phyloP scores from a whole-genome alignment of 2,113 vertebrate species.

The Proterorhinus semilunaris region DNA sequence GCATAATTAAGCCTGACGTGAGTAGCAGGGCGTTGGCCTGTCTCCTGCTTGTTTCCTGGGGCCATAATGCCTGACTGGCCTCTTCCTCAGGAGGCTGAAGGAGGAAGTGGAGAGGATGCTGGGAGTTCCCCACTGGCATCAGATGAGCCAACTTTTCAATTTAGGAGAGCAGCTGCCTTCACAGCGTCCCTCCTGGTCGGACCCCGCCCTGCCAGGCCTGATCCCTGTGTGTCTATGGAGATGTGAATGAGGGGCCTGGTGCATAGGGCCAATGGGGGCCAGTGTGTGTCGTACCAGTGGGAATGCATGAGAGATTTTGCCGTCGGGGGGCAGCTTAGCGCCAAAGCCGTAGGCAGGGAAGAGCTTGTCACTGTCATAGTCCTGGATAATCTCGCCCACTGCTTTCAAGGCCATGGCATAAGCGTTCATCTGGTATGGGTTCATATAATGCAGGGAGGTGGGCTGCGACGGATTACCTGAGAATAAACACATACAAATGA shows the following conservation, averaged over 20 bases:
- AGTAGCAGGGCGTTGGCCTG: slow-evolving; percentile 5
- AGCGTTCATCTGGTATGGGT: slow-evolving; percentile 97
- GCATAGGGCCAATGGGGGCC: neutral
- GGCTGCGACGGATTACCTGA: slow-evolving; percentile 94
- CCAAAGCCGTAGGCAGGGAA: slow-evolving; percentile 97
- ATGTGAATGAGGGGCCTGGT: slow-evolving; percentile 2
- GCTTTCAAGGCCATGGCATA: slow-evolving; percentile 98
- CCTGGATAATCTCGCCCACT: slow-evolving; percentile 97
- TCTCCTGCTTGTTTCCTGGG: slow-evolving; percentile 21
- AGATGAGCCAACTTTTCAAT: slow-evolving; percentile 49
- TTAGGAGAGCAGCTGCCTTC: slow-evolving; percentile 56
- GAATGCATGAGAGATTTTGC: slow-evolving; percentile 95
- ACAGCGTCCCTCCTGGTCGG: slow-evolving; percentile 30
- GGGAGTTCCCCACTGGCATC: slow-evolving; percentile 50
- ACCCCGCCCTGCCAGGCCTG: slow-evolving; percentile 27
- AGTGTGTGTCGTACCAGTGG: slow-evolving; percentile 82
- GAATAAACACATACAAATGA: slow-evolving; percentile 11
- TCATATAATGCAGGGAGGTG: slow-evolving; percentile 96
- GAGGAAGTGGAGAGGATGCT: slow-evolving; percentile 38
- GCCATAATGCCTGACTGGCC: slow-evolving; percentile 23
- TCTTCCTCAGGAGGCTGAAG: slow-evolving; percentile 39
- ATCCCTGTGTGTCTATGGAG: slow-evolving; percentile 7
- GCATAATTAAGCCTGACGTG: neutral
- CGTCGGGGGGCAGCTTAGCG: slow-evolving; percentile 95
- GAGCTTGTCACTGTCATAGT: slow-evolving; percentile 98